Evolutionary conservation across 2,113 vertebrate species (phyloP).

Genomic region (Gadus chalcogrammus): DNA sequence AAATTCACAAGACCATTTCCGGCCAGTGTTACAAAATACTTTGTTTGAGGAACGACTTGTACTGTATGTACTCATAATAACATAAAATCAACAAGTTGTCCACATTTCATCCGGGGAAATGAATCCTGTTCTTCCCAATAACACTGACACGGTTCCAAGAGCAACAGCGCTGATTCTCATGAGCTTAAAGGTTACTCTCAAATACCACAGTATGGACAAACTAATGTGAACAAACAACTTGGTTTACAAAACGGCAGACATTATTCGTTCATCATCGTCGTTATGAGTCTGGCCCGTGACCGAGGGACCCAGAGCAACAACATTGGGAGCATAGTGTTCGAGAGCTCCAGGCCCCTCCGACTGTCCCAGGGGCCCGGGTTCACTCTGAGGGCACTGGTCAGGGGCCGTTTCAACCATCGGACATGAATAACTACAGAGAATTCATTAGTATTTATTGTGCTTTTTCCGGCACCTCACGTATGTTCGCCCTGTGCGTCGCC

Average conservation of each 20-base stretch:
- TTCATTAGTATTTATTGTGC: slow-evolving; percentile 2
- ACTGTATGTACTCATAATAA: no score
- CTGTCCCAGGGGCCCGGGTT: slow-evolving; percentile 62
- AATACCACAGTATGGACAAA: neutral
- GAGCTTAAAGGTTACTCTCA: neutral
- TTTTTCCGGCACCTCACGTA: slow-evolving; percentile 30
- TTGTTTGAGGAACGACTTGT: no score
- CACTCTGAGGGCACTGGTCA: slow-evolving; percentile 62
- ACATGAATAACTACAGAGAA: slow-evolving; percentile 34
- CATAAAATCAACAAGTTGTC: no score
- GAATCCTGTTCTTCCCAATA: no score
- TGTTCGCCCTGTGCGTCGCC: slow-evolving; percentile 11
- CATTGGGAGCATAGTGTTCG: slow-evolving; percentile 30
- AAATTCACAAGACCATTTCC: no score
- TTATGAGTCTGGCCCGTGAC: neutral
- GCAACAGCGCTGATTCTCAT: no score
- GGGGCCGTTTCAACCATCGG: slow-evolving; percentile 56
- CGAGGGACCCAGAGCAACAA: slow-evolving; percentile 17
- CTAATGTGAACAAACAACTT: no score
- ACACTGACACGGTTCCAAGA: no score
- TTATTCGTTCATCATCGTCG: no score
- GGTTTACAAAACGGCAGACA: no score
- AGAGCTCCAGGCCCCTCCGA: slow-evolving; percentile 24
- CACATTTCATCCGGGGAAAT: no score
- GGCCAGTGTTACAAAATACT: slow-evolving; percentile 21